These are phyloP conservation scores for Pammene aurita DNA, from an alignment of 2,888 invertebrate genomes.

Conservation along the genomic window DNA sequence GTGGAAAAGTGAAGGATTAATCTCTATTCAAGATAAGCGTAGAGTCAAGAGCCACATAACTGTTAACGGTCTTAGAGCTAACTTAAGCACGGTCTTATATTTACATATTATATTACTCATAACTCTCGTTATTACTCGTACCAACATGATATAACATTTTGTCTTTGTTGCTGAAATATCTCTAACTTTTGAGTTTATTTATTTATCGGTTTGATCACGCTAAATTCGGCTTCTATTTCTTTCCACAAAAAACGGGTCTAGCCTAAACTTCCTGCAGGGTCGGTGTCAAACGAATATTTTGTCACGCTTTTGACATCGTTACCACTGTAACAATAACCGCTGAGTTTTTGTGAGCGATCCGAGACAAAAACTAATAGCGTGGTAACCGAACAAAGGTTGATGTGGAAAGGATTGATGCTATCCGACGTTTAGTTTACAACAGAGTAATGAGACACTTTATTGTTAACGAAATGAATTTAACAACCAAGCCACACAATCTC, in stretches of 20 bases:
- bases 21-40: conserved; percentile 37
- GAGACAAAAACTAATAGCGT: conserved; percentile 67
- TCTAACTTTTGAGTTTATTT: too few relatives aligned
- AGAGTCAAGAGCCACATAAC: conserved; percentile 22
- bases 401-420: conserved; percentile 59
- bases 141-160: background rate
- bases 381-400: conserved; percentile 64
- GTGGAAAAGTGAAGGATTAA: conserved; percentile 45
- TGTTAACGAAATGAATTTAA: conserved; percentile 36
- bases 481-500: conserved; percentile 18
- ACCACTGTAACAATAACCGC: conserved; percentile 55
- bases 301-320: conserved; percentile 46
- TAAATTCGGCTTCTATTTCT: conserved; percentile 1
- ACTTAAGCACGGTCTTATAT: background rate
- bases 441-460: conserved; percentile 38
- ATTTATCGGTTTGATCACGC: too few relatives aligned
- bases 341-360: conserved; percentile 59
- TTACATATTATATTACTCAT: conserved; percentile 2
- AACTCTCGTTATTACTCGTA: background rate
- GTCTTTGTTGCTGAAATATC: background rate
- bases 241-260: conserved; percentile 5
- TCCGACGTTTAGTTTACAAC: conserved; percentile 42
- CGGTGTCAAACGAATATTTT: conserved; percentile 25
- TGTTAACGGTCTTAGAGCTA: conserved; percentile 18
- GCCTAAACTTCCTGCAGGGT: conserved; percentile 7